A percentile compares a stretch with the other conserved stretches of the same genome.
These are phyloP conservation scores for Melanostoma scalare DNA, from an alignment of 2,888 invertebrate genomes.

Conservation along the genomic window DNA sequence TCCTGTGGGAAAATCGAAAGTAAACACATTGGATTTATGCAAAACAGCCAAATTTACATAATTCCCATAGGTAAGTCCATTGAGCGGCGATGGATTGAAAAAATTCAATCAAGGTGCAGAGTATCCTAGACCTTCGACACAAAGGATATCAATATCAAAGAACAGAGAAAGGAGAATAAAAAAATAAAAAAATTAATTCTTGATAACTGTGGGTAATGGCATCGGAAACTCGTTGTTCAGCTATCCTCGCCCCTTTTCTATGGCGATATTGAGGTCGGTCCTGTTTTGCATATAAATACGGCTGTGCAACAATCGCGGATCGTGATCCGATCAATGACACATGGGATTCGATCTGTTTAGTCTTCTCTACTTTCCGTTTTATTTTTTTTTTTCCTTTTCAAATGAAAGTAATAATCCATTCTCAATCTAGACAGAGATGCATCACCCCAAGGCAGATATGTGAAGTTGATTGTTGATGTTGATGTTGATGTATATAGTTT, in stretches of 20 bases:
- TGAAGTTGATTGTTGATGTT: too few species aligned
- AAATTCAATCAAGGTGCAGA: slow-evolving; percentile 70
- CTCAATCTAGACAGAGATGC: too few species aligned
- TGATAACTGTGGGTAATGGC: slow-evolving; percentile 67
- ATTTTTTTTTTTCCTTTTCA: background rate
- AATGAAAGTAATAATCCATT: background rate
- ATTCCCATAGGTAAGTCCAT: slow-evolving; percentile 62
- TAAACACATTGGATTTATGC: slow-evolving; percentile 47
- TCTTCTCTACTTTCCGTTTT: background rate
- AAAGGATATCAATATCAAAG: slow-evolving; percentile 69
- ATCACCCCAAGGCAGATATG: too few species aligned
- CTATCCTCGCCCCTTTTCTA: slow-evolving; percentile 66
- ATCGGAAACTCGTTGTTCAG: slow-evolving; percentile 67
- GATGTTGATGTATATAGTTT: background rate
- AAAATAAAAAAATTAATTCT: slow-evolving; percentile 47
- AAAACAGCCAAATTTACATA: slow-evolving; percentile 62
- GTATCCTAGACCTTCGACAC: slow-evolving; percentile 36
- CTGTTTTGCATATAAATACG: slow-evolving; percentile 64
- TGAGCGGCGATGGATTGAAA: slow-evolving; percentile 51
- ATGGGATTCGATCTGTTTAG: slow-evolving; percentile 54
- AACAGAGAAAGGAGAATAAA: slow-evolving; percentile 19
- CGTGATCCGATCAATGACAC: slow-evolving; percentile 70
- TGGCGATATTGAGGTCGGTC: background rate
- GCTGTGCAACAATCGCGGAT: slow-evolving; percentile 56
- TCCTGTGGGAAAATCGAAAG: slow-evolving; percentile 70